A percentile compares a stretch with the other conserved stretches of the same genome.
Conservation (phyloP, 2,113 vertebrate species). For the Pipa parva region DNA sequence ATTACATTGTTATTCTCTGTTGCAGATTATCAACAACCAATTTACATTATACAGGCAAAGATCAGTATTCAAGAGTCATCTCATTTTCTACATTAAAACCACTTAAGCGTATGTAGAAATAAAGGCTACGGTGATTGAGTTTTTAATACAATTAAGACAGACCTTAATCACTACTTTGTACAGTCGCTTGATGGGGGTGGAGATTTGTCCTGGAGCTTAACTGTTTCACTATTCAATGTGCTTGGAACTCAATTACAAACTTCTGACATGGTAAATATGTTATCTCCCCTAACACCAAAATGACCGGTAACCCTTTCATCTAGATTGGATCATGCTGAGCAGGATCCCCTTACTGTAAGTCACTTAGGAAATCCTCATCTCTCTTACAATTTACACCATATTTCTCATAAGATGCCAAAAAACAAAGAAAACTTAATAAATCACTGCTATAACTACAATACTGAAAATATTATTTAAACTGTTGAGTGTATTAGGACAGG, state of each 20-base stretch:
- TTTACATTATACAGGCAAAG: no score
- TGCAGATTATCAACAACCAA: neutral
- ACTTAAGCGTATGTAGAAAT: neutral
- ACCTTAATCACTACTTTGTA: neutral
- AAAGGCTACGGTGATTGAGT: neutral
- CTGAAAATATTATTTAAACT: no score
- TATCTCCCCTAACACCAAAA: conserved; percentile 4
- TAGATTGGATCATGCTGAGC: neutral
- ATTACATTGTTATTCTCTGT: neutral
- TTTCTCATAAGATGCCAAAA: no score
- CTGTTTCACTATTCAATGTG: conserved; percentile 13
- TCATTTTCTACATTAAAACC: neutral
- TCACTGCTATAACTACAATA: no score
- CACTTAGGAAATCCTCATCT: neutral
- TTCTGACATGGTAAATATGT: conserved; percentile 21
- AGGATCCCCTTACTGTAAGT: neutral
- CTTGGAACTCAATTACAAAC: conserved; percentile 25
- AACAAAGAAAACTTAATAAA: no score
- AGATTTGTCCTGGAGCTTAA: conserved; percentile 5
- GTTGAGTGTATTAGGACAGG: no score
- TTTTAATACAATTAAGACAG: conserved; percentile 23
- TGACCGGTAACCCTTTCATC: neutral
- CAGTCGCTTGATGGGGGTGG: conserved; percentile 20
- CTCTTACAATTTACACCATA: no score
- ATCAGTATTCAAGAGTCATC: no score